These are phyloP conservation scores for Poeciliopsis prolifica DNA, from an alignment of 2,113 vertebrate genomes.

Conservation along the genomic window DNA sequence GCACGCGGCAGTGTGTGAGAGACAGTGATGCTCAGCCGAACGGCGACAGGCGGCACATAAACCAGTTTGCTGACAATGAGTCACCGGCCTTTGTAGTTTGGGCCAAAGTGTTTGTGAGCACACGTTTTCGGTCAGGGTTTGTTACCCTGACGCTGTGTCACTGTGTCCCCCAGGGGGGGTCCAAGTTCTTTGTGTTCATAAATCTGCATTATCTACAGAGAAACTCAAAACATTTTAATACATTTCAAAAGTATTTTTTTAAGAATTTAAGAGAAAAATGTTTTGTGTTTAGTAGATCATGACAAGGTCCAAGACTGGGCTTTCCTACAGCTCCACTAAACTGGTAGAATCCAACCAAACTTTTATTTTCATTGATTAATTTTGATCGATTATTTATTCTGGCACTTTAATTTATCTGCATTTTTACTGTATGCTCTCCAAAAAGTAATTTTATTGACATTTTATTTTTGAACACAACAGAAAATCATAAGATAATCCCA, in stretches of 20 bases:
- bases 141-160: conserved; percentile 21
- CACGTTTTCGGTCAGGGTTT: conserved; percentile 15
- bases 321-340: background rate
- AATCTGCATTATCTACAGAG: background rate
- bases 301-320: background rate
- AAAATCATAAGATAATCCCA: too few species aligned
- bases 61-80: conserved; percentile 54
- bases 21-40: conserved; percentile 44
- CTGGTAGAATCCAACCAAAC: background rate
- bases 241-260: background rate
- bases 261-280: conserved; percentile 5
- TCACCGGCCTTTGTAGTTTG: conserved; percentile 47
- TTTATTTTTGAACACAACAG: too few species aligned
- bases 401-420: background rate
- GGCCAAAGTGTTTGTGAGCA: conserved; percentile 15
- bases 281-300: background rate
- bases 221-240: conserved; percentile 1
- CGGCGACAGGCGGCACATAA: conserved; percentile 60
- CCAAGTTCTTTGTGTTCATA: conserved; percentile 3
- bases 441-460: too few species aligned
- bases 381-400: background rate
- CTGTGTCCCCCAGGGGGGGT: conserved; percentile 27
- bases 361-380: background rate
- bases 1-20: conserved; percentile 7
- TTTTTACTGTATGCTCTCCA: too few species aligned